A percentile compares a stretch with the other conserved stretches of the same genome.
phyloP scores from a whole-genome alignment of 2,797 vertebrate species.

The Mus minutoides region DNA sequence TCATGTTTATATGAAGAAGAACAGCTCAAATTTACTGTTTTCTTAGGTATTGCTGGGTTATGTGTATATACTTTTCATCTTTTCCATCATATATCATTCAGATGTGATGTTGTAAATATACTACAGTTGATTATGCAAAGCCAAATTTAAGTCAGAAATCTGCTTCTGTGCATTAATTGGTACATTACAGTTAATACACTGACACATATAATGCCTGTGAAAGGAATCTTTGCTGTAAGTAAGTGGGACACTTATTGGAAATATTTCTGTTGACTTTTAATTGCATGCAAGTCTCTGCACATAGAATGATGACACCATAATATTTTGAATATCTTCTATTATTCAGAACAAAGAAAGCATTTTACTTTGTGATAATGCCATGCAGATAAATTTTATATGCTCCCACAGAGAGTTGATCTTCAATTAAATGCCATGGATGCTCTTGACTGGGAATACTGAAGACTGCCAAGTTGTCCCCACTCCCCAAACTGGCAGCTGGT shows the following conservation, averaged over 20 bases:
- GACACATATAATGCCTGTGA: neutral
- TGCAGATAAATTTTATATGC: conserved; percentile 44
- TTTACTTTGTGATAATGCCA: conserved; percentile 42
- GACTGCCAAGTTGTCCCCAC: neutral
- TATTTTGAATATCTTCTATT: conserved; percentile 56
- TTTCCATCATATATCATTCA: neutral
- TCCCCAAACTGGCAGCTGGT: conserved; percentile 48
- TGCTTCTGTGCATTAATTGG: neutral
- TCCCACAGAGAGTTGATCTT: conserved; percentile 30
- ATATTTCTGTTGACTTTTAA: conserved; percentile 47
- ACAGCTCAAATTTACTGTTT: neutral
- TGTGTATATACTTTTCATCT: neutral
- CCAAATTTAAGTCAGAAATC: neutral
- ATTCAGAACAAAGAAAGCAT: conserved; percentile 39
- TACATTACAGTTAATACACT: neutral
- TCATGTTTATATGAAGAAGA: neutral
- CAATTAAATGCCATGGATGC: conserved; percentile 65
- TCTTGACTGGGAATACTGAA: neutral
- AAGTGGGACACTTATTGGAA: neutral
- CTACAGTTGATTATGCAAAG: neutral
- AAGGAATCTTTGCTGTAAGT: conserved; percentile 5
- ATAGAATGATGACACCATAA: neutral
- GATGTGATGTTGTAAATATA: neutral
- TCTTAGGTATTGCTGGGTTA: neutral
- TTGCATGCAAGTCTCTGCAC: neutral